phyloP scores from a whole-genome alignment of 2,113 vertebrate species.

The Channa argus region DNA sequence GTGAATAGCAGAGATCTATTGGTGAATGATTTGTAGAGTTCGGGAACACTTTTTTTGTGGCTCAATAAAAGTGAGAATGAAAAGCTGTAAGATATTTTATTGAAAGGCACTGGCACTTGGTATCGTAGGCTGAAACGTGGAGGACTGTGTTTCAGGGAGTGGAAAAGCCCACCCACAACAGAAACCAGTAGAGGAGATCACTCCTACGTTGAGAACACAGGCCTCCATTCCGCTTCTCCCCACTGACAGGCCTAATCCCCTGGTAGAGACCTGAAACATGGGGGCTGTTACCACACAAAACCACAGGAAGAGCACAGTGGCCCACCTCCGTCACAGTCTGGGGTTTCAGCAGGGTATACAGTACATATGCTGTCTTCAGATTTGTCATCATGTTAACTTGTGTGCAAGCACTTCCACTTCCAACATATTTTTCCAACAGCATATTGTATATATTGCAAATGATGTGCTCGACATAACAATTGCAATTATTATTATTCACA shows the following conservation, averaged over 20 bases:
- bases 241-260: slow-evolving; percentile 64
- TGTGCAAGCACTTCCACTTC: background rate
- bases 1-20: slow-evolving; percentile 8
- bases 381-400: background rate
- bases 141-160: slow-evolving; percentile 30
- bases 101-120: background rate
- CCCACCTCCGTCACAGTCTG: slow-evolving; percentile 41
- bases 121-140: slow-evolving; percentile 10
- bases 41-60: slow-evolving; percentile 34
- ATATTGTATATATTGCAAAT: too few relatives aligned
- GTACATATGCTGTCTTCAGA: background rate
- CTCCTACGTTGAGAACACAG: slow-evolving; percentile 56
- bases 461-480: too few relatives aligned
- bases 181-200: slow-evolving; percentile 54
- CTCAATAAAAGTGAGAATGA: slow-evolving; percentile 38
- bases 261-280: slow-evolving; percentile 51
- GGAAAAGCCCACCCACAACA: slow-evolving; percentile 40
- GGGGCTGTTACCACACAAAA: slow-evolving; percentile 61
- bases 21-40: slow-evolving; percentile 36
- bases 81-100: slow-evolving; percentile 28
- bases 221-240: slow-evolving; percentile 55
- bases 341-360: slow-evolving; percentile 37
- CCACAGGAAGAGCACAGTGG: slow-evolving; percentile 55
- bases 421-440: background rate
- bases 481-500: too few relatives aligned